These are phyloP conservation scores for Megalonaias nervosa DNA, from an alignment of 1,140 invertebrate species.

Conservation along the genomic window DNA sequence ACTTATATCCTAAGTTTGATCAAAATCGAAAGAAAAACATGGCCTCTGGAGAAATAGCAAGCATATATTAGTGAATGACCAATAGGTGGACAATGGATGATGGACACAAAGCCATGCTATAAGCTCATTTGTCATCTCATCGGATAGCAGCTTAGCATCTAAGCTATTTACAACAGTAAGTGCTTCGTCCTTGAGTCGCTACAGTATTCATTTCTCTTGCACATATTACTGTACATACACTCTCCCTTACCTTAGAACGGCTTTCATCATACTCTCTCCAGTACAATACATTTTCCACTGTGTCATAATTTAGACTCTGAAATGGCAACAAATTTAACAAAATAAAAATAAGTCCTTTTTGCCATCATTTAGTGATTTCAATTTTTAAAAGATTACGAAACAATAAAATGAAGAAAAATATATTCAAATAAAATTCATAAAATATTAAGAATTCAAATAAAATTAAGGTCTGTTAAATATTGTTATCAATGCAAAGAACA, in stretches of 20 bases:
- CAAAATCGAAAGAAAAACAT: too few relatives aligned
- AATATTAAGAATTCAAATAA: not conserved
- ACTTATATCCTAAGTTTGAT: too few relatives aligned
- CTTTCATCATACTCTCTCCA: conserved; percentile 53
- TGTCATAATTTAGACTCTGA: conserved; percentile 70
- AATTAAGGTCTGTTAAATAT: not conserved
- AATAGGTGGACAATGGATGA: too few relatives aligned
- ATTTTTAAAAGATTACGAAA: conserved; percentile 3
- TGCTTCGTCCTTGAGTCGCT: not conserved
- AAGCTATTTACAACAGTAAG: not conserved
- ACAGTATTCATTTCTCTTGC: not conserved
- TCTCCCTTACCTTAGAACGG: conserved; percentile 56
- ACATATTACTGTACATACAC: not conserved
- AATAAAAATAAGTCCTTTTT: not conserved
- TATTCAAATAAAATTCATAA: not conserved
- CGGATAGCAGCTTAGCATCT: too few relatives aligned
- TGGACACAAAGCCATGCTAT: too few relatives aligned
- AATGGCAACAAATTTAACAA: conserved; percentile 35
- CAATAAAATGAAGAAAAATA: not conserved
- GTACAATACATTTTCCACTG: conserved; percentile 65
- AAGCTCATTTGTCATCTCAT: not conserved
- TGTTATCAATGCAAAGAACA: not conserved
- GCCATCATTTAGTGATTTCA: not conserved
- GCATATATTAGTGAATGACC: too few relatives aligned
- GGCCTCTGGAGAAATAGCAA: too few relatives aligned